phyloP scores from a whole-genome alignment of 1,140 invertebrate species.

The Drosophila tristis region DNA sequence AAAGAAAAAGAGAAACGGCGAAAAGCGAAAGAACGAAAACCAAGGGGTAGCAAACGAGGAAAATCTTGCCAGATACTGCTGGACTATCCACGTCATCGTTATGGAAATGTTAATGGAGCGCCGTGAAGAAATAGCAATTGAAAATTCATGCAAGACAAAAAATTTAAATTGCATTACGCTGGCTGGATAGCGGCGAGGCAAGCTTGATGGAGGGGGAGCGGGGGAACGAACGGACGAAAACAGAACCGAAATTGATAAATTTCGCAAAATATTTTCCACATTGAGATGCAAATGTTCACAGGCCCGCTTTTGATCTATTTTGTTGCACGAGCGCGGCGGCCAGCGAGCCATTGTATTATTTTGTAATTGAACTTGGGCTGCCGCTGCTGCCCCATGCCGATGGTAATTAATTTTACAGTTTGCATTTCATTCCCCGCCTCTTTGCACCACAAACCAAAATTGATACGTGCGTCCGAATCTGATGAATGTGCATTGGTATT shows the following conservation, averaged over 20 bases:
- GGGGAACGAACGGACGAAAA: slow-evolving; percentile 4
- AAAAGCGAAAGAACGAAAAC: slow-evolving; percentile 24
- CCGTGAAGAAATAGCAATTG: slow-evolving; percentile 55
- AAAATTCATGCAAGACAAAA: slow-evolving; percentile 65
- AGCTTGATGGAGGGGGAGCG: neutral
- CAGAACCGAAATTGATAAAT: slow-evolving; percentile 62
- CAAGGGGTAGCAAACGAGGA: slow-evolving; percentile 17
- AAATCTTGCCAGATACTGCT: slow-evolving; percentile 24
- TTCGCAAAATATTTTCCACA: slow-evolving; percentile 39
- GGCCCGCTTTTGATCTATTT: slow-evolving; percentile 60
- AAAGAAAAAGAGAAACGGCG: slow-evolving; percentile 31
- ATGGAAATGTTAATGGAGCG: slow-evolving; percentile 68
- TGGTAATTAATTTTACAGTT: slow-evolving; percentile 56
- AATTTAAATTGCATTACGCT: slow-evolving; percentile 58
- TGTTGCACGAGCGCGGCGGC: slow-evolving; percentile 11
- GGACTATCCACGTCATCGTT: slow-evolving; percentile 37
- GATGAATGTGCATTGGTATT: neutral
- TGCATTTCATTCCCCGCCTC: slow-evolving; percentile 47
- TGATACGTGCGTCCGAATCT: slow-evolving; percentile 33
- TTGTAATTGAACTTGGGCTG: slow-evolving; percentile 32
- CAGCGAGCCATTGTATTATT: slow-evolving; percentile 40
- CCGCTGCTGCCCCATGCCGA: neutral
- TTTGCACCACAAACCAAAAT: slow-evolving; percentile 19
- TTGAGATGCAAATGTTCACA: slow-evolving; percentile 54
- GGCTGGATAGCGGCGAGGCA: neutral